Percentiles rank a stretch among this genome's conserved stretches.
Evolutionary conservation across 2,888 invertebrate genomes (phyloP).

Genomic region (Mactromeris polynyma): DNA sequence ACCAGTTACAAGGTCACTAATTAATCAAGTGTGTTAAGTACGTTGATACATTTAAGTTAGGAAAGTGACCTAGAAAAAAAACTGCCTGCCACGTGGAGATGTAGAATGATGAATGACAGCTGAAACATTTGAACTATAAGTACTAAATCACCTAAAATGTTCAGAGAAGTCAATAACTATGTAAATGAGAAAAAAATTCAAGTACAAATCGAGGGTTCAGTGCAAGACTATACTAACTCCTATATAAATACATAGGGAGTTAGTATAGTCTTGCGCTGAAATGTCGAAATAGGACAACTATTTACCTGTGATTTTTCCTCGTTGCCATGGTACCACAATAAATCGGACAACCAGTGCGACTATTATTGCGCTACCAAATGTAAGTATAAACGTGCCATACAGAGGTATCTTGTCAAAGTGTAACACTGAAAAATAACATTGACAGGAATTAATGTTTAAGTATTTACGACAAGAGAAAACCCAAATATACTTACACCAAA

Average conservation of each 20-base stretch:
- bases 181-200: no score
- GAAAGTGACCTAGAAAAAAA: neutral
- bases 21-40: neutral
- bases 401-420: constrained; percentile 95
- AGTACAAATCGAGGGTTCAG: no score
- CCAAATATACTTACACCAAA: neutral
- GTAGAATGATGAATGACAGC: no score
- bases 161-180: no score
- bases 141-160: no score
- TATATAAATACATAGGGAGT: no score
- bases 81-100: neutral
- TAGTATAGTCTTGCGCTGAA: no score
- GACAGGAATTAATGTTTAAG: no score
- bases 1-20: neutral
- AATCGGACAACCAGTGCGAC: constrained; percentile 92
- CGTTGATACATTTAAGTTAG: neutral
- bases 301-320: constrained; percentile 89
- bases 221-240: no score
- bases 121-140: no score
- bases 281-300: no score
- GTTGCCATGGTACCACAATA: constrained; percentile 94
- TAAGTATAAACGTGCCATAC: constrained; percentile 92
- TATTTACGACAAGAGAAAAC: neutral
- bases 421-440: no score
- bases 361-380: constrained; percentile 91